These are phyloP conservation scores for Drosophila melanosoma DNA, from an alignment of 2,888 invertebrate species.

Conservation along the genomic window DNA sequence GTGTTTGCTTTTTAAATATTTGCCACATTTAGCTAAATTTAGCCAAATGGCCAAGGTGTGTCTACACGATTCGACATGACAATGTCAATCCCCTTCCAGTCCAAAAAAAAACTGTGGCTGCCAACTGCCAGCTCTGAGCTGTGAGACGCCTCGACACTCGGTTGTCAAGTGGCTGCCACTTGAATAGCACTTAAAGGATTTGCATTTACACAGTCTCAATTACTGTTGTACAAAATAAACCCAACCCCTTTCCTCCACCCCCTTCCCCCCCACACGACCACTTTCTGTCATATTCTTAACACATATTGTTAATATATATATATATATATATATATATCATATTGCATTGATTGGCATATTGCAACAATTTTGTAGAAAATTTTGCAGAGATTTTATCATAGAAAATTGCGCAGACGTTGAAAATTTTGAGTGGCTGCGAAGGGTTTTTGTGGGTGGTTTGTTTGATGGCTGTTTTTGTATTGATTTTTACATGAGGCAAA, in stretches of 20 bases:
- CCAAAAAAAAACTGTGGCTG: background rate
- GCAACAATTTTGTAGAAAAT: slow-evolving; percentile 40
- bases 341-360: slow-evolving; percentile 48
- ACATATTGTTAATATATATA: background rate
- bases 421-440: background rate
- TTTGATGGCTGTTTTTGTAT: background rate
- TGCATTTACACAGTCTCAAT: slow-evolving; percentile 63
- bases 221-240: slow-evolving; percentile 47
- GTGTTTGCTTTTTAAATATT: slow-evolving; percentile 28
- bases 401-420: slow-evolving; percentile 7
- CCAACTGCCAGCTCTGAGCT: background rate
- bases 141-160: background rate
- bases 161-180: slow-evolving; percentile 43
- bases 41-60: slow-evolving; percentile 37
- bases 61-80: slow-evolving; percentile 44
- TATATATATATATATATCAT: background rate
- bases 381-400: slow-evolving; percentile 23
- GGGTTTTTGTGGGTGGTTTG: background rate
- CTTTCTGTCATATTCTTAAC: background rate
- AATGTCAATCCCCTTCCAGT: slow-evolving; percentile 9
- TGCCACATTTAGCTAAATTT: slow-evolving; percentile 29
- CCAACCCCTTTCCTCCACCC: no score
- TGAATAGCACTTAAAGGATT: slow-evolving; percentile 66
- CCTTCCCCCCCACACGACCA: background rate
- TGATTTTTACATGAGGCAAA: background rate